Conservation (phyloP, 1,140 invertebrate species). For the Goniozus legneri region DNA sequence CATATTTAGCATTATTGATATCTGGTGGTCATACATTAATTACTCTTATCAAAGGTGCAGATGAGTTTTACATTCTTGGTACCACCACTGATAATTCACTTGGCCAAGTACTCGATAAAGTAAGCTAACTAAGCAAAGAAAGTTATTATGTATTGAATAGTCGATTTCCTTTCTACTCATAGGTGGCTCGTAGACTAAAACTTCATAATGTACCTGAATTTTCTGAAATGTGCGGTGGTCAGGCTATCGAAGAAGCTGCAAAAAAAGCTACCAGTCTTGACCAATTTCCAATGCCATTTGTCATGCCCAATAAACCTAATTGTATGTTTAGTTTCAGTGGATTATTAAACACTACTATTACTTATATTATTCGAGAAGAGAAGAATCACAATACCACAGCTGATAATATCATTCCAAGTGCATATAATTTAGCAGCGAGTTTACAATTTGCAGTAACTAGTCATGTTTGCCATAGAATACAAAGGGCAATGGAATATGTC, state of each 20-base stretch:
- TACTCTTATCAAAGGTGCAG: slow-evolving; percentile 69
- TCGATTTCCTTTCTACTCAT: slow-evolving; percentile 16
- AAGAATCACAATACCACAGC: slow-evolving; percentile 56
- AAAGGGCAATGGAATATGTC: slow-evolving; percentile 78
- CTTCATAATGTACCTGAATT: slow-evolving; percentile 76
- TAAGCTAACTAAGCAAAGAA: slow-evolving; percentile 37
- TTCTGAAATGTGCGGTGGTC: slow-evolving; percentile 72
- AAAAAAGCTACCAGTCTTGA: slow-evolving; percentile 62
- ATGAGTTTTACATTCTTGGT: slow-evolving; percentile 79
- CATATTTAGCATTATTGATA: slow-evolving; percentile 84
- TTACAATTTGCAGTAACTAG: slow-evolving; percentile 72
- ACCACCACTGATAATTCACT: slow-evolving; percentile 79
- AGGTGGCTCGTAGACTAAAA: slow-evolving; percentile 81
- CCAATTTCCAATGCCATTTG: slow-evolving; percentile 65
- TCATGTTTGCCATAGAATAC: slow-evolving; percentile 77
- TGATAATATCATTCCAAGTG: slow-evolving; percentile 72
- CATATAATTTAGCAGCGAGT: slow-evolving; percentile 83
- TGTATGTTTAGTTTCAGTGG: slow-evolving; percentile 88
- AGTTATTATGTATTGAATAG: slow-evolving; percentile 1
- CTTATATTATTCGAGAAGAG: slow-evolving; percentile 61
- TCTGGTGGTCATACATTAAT: slow-evolving; percentile 92
- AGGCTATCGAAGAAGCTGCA: slow-evolving; percentile 80
- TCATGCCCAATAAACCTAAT: slow-evolving; percentile 60
- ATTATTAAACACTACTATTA: slow-evolving; percentile 58
- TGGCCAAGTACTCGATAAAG: slow-evolving; percentile 90